A percentile compares a stretch with the other conserved stretches of the same genome.
Conservation (phyloP, 2,797 vertebrate genomes). For the Rhinichthys osculus region DNA sequence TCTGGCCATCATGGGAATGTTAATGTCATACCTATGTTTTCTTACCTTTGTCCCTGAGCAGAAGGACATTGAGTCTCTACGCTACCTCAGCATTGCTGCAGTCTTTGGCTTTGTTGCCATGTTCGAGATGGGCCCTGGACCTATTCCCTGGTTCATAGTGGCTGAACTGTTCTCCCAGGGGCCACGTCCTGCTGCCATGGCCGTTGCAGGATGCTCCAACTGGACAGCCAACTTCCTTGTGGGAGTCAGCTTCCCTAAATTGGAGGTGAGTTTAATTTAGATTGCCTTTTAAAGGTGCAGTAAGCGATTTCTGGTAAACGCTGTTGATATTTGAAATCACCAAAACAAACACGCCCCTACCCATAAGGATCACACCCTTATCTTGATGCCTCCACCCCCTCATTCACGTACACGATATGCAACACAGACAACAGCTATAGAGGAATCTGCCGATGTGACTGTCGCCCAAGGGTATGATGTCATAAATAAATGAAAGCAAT, state of each 20-base stretch:
- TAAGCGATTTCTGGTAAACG: no score
- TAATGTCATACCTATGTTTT: slow-evolving; percentile 4
- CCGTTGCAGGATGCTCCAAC: slow-evolving; percentile 92
- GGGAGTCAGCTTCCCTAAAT: slow-evolving; percentile 90
- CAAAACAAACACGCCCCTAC: no score
- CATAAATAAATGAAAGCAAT: no score
- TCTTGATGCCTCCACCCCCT: no score
- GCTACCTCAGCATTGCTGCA: slow-evolving; percentile 85
- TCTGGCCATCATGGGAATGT: not conserved
- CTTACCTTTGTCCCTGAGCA: slow-evolving; percentile 54
- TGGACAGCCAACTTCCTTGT: slow-evolving; percentile 97
- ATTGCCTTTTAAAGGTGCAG: not conserved
- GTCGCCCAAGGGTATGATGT: no score
- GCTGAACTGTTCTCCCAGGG: slow-evolving; percentile 96
- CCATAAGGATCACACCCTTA: no score
- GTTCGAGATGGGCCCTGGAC: slow-evolving; percentile 95
- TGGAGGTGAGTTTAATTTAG: slow-evolving; percentile 71
- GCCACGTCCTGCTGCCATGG: slow-evolving; percentile 92
- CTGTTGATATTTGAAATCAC: no score
- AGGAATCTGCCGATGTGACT: no score
- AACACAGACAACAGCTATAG: no score
- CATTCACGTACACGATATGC: no score
- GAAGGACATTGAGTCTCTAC: slow-evolving; percentile 71
- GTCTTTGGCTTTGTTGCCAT: slow-evolving; percentile 92
- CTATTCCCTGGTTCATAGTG: slow-evolving; percentile 98